Evolutionary conservation across 2,113 vertebrate species (phyloP).

Genomic region (Urocitellus parryii): DNA sequence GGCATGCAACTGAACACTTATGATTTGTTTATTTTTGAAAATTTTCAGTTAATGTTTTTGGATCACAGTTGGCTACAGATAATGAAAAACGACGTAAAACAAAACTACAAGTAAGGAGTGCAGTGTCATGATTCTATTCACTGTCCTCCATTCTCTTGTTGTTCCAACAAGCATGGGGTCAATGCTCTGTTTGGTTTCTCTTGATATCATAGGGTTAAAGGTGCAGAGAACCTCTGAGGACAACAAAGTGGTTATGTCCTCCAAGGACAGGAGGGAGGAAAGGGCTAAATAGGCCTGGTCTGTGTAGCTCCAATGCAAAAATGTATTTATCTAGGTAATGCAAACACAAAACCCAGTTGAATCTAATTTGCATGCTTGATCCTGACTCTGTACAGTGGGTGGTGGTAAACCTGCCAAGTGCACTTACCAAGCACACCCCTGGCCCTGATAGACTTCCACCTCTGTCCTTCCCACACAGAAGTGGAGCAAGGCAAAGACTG

Average conservation of each 20-base stretch:
- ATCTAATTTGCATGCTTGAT: not conserved
- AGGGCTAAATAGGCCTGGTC: not conserved
- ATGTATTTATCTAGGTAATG: not conserved
- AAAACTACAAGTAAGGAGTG: accelerated
- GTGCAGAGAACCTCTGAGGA: not conserved
- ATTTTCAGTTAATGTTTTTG: not conserved
- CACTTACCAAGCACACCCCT: no score
- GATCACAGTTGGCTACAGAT: no score
- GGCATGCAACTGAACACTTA: not conserved
- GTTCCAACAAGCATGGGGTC: not conserved
- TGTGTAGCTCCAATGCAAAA: not conserved
- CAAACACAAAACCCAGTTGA: not conserved
- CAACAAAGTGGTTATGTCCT: not conserved
- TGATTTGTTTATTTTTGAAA: not conserved
- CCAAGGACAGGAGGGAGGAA: not conserved
- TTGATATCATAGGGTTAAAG: not conserved
- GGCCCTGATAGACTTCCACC: no score
- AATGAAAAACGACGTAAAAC: not conserved
- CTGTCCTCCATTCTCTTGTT: not conserved
- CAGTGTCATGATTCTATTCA: not conserved
- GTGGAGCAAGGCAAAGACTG: not conserved
- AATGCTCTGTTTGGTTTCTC: not conserved
- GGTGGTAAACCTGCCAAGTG: not conserved
- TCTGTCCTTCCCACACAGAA: not conserved
- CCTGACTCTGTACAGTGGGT: not conserved